These are phyloP conservation scores for Pomatostomus ruficeps DNA, from an alignment of 2,113 vertebrate genomes.

Conservation along the genomic window DNA sequence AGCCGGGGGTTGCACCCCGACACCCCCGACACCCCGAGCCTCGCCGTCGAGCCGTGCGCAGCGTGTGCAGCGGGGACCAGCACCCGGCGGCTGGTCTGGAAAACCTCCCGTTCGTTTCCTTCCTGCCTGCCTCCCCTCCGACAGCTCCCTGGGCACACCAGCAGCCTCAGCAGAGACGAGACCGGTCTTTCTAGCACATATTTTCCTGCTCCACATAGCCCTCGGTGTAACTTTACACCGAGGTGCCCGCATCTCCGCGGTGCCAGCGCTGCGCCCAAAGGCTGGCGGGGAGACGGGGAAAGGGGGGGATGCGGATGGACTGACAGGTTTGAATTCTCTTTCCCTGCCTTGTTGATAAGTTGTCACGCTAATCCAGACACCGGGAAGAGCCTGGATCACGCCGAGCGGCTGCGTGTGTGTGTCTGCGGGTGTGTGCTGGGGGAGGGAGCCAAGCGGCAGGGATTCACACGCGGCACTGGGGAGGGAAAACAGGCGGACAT, in stretches of 20 bases:
- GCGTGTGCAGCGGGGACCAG: neutral
- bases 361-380: slow-evolving; percentile 73
- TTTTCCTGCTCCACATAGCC: slow-evolving; percentile 50
- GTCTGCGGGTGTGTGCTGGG: slow-evolving; percentile 17
- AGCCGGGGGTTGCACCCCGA: neutral
- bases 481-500: neutral
- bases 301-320: slow-evolving; percentile 26
- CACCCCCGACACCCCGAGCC: neutral
- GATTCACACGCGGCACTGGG: neutral
- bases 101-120: slow-evolving; percentile 47
- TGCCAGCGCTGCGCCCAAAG: slow-evolving; percentile 36
- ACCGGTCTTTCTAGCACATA: slow-evolving; percentile 52
- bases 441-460: slow-evolving; percentile 6
- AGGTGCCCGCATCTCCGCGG: neutral
- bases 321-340: slow-evolving; percentile 74
- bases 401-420: slow-evolving; percentile 22
- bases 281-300: neutral
- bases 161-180: slow-evolving; percentile 38
- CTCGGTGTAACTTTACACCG: slow-evolving; percentile 53
- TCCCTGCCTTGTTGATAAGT: slow-evolving; percentile 73
- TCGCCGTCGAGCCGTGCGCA: neutral
- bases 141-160: slow-evolving; percentile 42
- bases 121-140: slow-evolving; percentile 34
- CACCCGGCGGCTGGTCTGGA: slow-evolving; percentile 48
- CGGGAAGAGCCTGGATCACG: slow-evolving; percentile 69